Evolutionary conservation across 2,888 invertebrate genomes (phyloP).

Genomic region (Eugnorisma glareosa): DNA sequence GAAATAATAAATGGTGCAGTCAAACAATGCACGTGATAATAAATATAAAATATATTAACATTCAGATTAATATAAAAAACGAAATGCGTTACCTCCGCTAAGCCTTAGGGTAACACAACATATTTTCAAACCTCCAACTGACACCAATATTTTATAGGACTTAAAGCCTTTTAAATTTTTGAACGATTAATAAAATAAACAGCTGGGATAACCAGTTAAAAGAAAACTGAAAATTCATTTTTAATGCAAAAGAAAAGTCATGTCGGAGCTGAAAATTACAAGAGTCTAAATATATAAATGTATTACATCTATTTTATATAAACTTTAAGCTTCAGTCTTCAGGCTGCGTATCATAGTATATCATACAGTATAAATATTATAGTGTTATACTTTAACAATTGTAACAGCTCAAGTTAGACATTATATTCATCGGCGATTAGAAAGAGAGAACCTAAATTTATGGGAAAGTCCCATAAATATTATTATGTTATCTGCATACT

Average conservation of each 20-base stretch:
- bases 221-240: background rate
- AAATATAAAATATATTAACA: slow-evolving; percentile 16
- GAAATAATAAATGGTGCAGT: slow-evolving; percentile 49
- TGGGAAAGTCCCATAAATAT: background rate
- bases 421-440: background rate
- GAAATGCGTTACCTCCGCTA: slow-evolving; percentile 13
- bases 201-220: background rate
- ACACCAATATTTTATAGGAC: slow-evolving; percentile 1
- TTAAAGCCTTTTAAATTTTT: background rate
- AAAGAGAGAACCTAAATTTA: slow-evolving; percentile 2
- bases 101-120: slow-evolving; percentile 23
- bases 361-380: slow-evolving; percentile 59
- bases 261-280: slow-evolving; percentile 15
- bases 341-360: slow-evolving; percentile 72
- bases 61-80: slow-evolving; percentile 30
- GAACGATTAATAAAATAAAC: slow-evolving; percentile 9
- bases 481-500: slow-evolving; percentile 5
- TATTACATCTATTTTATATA: slow-evolving; percentile 59
- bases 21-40: slow-evolving; percentile 49
- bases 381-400: slow-evolving; percentile 12
- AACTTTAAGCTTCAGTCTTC: slow-evolving; percentile 81
- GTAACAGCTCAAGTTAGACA: slow-evolving; percentile 24
- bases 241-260: slow-evolving; percentile 22
- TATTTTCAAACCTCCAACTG: slow-evolving; percentile 24
- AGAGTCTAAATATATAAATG: slow-evolving; percentile 48